Base-by-base conservation (phyloP, 2,888 invertebrate species). In the Pristionchus exspectatus region DNA sequence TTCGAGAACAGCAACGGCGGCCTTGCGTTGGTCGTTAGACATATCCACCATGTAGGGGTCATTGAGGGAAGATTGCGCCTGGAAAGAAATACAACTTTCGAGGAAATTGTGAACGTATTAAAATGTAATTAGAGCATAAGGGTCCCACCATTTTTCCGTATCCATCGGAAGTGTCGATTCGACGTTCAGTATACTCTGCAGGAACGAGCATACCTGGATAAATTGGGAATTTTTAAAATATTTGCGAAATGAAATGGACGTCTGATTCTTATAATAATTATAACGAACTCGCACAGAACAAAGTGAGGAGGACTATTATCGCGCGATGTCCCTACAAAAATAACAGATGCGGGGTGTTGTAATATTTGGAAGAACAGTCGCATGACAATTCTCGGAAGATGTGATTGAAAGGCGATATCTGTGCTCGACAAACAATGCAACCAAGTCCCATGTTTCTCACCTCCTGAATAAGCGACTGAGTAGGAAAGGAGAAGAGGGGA, bases 391-490 rank as follows among this genome's bases (percentile, higher is more conserved):
- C 21, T 18, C 59, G 59, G 66, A 66, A n/a, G 27, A 27, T 66
- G 30, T 69, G 69, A 69, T 69, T 69, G 74, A 74, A 72, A 74
- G 33, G 38, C 74, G 74, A 74, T 74, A 74, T 74, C 74, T 21
- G 74, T 16, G 16, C 74, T 74, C 30, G 74, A 33, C 33, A 74
- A 74, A 74, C 38, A 38, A 38, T 74, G 74, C 44, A 38, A 21
- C 38, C 9, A 38, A 33, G 74, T 24, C 33, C 74, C 21, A 74
- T 74, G 74, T 74, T 74, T 74, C 74, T 21, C 33, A 38, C 33
- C 38, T 63, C 38, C 21, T 74, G 74, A 74, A 74, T 72, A 72
- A 72, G 69, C 30, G 38, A 74, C 74, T 38, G 74, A 38, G 74
- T 74, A 44, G 21, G 74, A 74, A 24, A 38, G 74, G 74, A 38